Percentiles rank a stretch among this genome's conserved stretches.
phyloP scores from a whole-genome alignment of 2,888 invertebrate genomes.

The Zaprionus bogoriensis region DNA sequence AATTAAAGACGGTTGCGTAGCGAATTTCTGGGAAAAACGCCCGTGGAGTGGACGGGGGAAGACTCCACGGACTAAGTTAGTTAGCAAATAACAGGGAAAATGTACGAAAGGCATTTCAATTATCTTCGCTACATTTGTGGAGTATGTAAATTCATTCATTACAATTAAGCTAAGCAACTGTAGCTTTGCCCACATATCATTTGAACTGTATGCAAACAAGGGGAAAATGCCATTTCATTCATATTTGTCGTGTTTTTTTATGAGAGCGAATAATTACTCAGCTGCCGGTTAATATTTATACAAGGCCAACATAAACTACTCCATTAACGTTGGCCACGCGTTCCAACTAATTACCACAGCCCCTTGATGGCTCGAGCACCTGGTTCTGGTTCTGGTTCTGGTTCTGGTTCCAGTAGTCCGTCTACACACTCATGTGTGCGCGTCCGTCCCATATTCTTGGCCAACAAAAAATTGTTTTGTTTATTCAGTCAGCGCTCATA shows the following conservation, averaged over 20 bases:
- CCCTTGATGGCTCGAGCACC: not conserved
- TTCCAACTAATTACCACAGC: slow-evolving; percentile 45
- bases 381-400: not conserved
- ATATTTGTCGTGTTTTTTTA: slow-evolving; percentile 1
- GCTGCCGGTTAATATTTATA: slow-evolving; percentile 45
- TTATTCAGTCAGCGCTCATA: slow-evolving; percentile 64
- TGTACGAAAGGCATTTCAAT: not conserved
- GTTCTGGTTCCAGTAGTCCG: not conserved
- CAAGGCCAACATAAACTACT: slow-evolving; percentile 34
- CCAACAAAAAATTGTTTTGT: slow-evolving; percentile 50
- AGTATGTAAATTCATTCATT: no score
- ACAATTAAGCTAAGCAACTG: not conserved
- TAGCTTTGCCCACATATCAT: not conserved
- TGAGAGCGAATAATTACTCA: slow-evolving; percentile 38
- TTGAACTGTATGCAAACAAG: not conserved
- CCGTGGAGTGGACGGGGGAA: slow-evolving; percentile 15
- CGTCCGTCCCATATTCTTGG: not conserved
- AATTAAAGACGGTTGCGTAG: slow-evolving; percentile 47
- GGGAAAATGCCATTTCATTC: not conserved
- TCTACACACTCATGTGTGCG: not conserved
- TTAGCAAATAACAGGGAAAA: not conserved
- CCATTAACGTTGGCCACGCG: slow-evolving; percentile 51
- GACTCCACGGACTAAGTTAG: not conserved
- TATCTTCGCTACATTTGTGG: not conserved
- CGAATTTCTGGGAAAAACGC: slow-evolving; percentile 27